Percentiles rank a stretch among this genome's conserved stretches.
phyloP scores from a whole-genome alignment of 1,140 invertebrate genomes.

The Heterodera schachtii region DNA sequence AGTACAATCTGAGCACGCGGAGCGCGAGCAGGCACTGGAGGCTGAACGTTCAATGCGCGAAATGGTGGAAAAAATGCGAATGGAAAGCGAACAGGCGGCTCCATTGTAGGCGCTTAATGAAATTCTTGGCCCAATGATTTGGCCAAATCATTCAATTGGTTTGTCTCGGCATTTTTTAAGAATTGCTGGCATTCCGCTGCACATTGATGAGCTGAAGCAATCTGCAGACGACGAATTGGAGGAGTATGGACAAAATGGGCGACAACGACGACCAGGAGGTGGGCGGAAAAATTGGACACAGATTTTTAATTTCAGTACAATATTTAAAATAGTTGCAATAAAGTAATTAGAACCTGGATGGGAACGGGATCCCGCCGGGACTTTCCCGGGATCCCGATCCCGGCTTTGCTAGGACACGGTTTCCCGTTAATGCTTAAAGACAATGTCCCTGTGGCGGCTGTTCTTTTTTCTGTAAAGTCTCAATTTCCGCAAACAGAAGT shows the following conservation, averaged over 20 bases:
- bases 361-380: no score
- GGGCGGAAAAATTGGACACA: no score
- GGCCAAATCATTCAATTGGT: background rate
- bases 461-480: conserved; percentile 6
- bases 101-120: conserved; percentile 26
- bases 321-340: no score
- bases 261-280: no score
- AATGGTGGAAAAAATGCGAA: conserved; percentile 49
- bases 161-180: background rate
- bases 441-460: no score
- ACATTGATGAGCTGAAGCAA: background rate
- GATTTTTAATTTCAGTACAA: no score
- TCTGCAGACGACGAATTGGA: background rate
- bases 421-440: no score
- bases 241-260: no score
- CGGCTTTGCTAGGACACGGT: no score
- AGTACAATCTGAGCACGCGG: conserved; percentile 41
- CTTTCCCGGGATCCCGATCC: no score
- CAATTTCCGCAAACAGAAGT: conserved; percentile 13
- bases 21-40: conserved; percentile 39
- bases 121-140: background rate
- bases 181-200: conserved; percentile 32
- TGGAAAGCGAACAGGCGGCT: conserved; percentile 43
- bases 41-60: conserved; percentile 50
- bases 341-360: no score